Percentiles rank a stretch among this genome's conserved stretches.
Conservation (phyloP, 1,140 invertebrate species). For the Brachionus rubens region DNA sequence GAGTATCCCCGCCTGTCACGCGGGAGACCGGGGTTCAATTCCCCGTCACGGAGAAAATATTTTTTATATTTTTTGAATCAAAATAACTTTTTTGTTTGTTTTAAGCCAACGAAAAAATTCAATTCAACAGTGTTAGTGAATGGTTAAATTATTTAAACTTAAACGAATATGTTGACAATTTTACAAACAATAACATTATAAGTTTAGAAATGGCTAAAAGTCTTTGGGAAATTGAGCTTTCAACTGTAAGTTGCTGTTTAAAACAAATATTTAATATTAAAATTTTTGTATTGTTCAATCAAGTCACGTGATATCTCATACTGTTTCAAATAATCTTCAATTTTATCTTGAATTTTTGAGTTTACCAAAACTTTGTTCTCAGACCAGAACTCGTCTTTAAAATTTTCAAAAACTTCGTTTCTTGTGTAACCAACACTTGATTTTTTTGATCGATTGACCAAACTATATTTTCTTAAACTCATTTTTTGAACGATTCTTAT, state of each 20-base stretch:
- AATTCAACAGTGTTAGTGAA: conserved; percentile 14
- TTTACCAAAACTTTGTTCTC: neutral
- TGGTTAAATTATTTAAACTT: conserved; percentile 34
- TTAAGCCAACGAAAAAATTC: conserved; percentile 16
- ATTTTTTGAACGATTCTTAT: neutral
- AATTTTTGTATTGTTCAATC: neutral
- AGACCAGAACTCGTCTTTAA: conserved; percentile 1
- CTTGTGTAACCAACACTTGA: neutral
- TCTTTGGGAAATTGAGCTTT: conserved; percentile 29
- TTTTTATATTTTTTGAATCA: neutral
- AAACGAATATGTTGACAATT: conserved; percentile 1
- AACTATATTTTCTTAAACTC: conserved; percentile 5
- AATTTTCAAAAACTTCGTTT: neutral
- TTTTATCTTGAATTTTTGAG: neutral
- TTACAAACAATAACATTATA: neutral
- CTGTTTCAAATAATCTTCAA: neutral
- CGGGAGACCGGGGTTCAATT: conserved; percentile 26
- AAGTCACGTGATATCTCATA: neutral
- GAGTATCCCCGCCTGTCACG: conserved; percentile 32
- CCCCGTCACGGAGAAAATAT: neutral
- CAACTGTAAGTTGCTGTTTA: conserved; percentile 1
- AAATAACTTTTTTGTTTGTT: neutral
- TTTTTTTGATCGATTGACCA: neutral
- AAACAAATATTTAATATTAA: neutral
- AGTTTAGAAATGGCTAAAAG: neutral